phyloP scores from a whole-genome alignment of 2,113 vertebrate genomes.

The Hypocryptadius cinnamomeus region DNA sequence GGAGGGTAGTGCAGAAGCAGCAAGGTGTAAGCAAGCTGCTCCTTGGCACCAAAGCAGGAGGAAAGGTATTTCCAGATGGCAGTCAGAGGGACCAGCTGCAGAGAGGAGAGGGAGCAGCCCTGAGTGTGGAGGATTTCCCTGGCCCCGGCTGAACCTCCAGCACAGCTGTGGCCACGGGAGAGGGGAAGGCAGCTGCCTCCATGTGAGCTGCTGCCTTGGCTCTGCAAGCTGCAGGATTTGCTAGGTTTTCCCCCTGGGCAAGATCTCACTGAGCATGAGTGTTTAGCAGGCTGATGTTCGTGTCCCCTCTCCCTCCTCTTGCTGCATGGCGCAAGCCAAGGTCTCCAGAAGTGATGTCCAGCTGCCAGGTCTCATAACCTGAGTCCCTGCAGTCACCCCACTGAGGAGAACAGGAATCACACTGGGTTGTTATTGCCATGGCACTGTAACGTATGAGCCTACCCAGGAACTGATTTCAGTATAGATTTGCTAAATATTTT shows the following conservation, averaged over 20 bases:
- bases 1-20: neutral
- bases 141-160: neutral
- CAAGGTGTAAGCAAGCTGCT: slow-evolving; percentile 36
- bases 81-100: slow-evolving; percentile 1
- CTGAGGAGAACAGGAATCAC: neutral
- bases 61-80: slow-evolving; percentile 33
- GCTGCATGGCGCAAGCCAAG: neutral
- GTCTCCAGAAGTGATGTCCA: neutral
- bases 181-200: neutral
- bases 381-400: neutral
- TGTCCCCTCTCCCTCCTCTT: neutral
- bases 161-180: neutral
- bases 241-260: neutral
- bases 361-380: neutral
- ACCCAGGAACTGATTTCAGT: neutral
- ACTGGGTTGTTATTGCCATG: accelerated
- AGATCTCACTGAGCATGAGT: neutral
- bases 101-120: neutral
- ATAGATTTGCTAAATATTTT: neutral
- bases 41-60: neutral
- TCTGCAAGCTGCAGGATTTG: neutral
- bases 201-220: neutral
- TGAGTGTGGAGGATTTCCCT: neutral
- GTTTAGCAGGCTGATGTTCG: neutral
- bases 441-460: neutral